Evolutionary conservation across 2,113 vertebrate species (phyloP).

Genomic region (Agapornis roseicollis): DNA sequence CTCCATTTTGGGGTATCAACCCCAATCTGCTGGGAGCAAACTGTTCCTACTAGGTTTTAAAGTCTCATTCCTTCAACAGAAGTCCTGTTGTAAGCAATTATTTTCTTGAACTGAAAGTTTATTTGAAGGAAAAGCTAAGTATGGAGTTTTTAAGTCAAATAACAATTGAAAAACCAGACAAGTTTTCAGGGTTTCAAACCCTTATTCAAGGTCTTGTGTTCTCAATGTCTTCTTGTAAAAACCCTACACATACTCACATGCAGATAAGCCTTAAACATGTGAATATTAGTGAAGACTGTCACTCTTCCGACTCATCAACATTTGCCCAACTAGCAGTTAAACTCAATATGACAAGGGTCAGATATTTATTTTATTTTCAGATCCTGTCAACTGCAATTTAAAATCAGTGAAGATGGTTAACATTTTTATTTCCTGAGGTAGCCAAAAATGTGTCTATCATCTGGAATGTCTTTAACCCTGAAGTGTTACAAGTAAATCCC

Average conservation of each 20-base stretch:
- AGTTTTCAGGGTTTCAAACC: neutral
- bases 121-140: neutral
- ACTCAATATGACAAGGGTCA: neutral
- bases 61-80: neutral
- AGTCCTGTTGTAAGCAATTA: neutral
- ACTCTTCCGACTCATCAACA: neutral
- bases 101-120: neutral
- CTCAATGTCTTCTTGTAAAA: neutral
- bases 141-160: neutral
- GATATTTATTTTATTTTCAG: neutral
- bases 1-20: neutral
- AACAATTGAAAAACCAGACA: neutral
- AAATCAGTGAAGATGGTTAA: neutral
- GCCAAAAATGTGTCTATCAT: neutral
- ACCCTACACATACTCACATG: neutral
- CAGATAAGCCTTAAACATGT: neutral
- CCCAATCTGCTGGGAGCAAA: neutral
- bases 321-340: neutral
- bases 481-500: neutral
- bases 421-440: neutral
- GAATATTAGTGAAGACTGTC: neutral
- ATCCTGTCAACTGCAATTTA: neutral
- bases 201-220: neutral
- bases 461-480: neutral
- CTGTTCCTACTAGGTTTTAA: neutral